A percentile compares a stretch with the other conserved stretches of the same genome.
phyloP scores from a whole-genome alignment of 2,113 vertebrate genomes.

The Budorcas taxicolor region DNA sequence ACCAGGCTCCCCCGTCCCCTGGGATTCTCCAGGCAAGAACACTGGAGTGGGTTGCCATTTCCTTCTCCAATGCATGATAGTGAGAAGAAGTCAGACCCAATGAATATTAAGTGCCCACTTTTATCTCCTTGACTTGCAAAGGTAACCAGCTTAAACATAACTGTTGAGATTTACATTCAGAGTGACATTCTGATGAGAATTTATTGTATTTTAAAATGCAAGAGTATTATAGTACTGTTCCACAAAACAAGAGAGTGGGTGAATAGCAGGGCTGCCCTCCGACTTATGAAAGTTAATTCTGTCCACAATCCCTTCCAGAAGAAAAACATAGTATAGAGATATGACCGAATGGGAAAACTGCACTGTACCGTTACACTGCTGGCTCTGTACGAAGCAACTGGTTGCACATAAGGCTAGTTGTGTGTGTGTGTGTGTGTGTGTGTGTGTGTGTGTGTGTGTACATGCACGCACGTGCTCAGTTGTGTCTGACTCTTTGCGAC shows the following conservation, averaged over 20 bases:
- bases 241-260: slow-evolving; percentile 43
- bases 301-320: slow-evolving; percentile 36
- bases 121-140: slow-evolving; percentile 54
- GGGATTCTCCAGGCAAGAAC: no score
- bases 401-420: not conserved
- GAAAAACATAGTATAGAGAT: slow-evolving; percentile 50
- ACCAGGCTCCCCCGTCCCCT: no score
- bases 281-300: not conserved
- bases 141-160: slow-evolving; percentile 37
- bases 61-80: no score
- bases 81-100: not conserved
- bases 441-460: not conserved
- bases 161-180: not conserved
- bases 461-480: accelerated
- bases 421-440: not conserved
- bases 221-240: slow-evolving; percentile 36
- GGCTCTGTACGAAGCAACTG: not conserved
- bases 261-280: not conserved
- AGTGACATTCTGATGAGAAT: slow-evolving; percentile 57
- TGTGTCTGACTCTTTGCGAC: not conserved
- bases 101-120: slow-evolving; percentile 47
- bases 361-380: not conserved
- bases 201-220: slow-evolving; percentile 64
- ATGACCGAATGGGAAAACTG: slow-evolving; percentile 2
- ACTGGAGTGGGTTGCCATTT: no score